A percentile compares a stretch with the other conserved stretches of the same genome.
These are phyloP conservation scores for Oscheius sp. DNA, from an alignment of 2,888 invertebrate species.

Conservation along the genomic window DNA sequence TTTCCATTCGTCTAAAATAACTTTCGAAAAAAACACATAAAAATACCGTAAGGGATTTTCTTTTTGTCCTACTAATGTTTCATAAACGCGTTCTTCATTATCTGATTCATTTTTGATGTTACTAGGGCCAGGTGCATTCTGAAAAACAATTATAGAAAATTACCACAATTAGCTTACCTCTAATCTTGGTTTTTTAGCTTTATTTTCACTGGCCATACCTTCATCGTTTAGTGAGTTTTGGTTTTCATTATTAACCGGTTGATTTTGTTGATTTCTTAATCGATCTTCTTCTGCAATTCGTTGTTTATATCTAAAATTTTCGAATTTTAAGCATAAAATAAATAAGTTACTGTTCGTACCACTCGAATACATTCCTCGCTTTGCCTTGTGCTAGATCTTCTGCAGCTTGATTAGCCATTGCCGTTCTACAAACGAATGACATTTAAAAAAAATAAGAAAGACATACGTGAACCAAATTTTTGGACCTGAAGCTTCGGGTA, in stretches of 20 bases:
- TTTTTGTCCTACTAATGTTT: conserved; percentile 1
- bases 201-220: background rate
- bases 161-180: background rate
- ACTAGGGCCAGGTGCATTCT: background rate
- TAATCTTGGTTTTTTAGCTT: background rate
- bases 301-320: background rate
- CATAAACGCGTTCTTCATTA: conserved; percentile 10
- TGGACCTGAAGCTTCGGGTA: conserved; percentile 27
- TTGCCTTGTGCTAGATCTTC: conserved; percentile 31
- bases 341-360: conserved; percentile 25
- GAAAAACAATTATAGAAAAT: background rate
- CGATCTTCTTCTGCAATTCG: background rate
- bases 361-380: conserved; percentile 25
- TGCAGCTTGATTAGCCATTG: conserved; percentile 31
- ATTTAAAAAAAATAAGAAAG: background rate
- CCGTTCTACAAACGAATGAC: conserved; percentile 8
- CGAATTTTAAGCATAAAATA: background rate
- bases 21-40: background rate
- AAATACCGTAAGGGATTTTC: conserved; percentile 7
- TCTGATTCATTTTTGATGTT: background rate
- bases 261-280: background rate
- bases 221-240: background rate
- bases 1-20: conserved; percentile 30
- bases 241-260: background rate
- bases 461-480: conserved; percentile 31